These are phyloP conservation scores for Sebastes matsubarae DNA, from an alignment of 2,797 vertebrate species.

Conservation along the genomic window DNA sequence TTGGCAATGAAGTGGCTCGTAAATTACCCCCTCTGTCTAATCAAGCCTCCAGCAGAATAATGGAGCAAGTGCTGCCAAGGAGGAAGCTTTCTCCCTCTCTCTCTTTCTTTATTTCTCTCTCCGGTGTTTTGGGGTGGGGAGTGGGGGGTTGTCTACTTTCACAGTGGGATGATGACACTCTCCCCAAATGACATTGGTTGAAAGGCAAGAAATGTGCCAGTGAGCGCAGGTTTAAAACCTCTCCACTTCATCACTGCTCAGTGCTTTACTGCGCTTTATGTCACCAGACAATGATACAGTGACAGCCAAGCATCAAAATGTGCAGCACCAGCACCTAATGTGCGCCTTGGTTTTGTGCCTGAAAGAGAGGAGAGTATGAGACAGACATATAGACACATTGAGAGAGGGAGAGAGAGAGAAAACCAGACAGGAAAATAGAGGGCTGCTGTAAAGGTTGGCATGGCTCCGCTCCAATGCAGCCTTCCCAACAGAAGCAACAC, in stretches of 20 bases:
- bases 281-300: slow-evolving; percentile 75
- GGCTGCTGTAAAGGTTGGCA: slow-evolving; percentile 52
- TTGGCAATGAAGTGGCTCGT: slow-evolving; percentile 81
- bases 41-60: slow-evolving; percentile 81
- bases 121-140: slow-evolving; percentile 49
- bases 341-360: slow-evolving; percentile 66
- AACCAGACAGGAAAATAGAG: slow-evolving; percentile 46
- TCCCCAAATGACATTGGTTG: slow-evolving; percentile 78
- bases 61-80: slow-evolving; percentile 70
- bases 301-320: slow-evolving; percentile 76
- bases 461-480: slow-evolving; percentile 47
- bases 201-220: slow-evolving; percentile 74
- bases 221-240: slow-evolving; percentile 75
- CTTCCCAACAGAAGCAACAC: slow-evolving; percentile 40
- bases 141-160: slow-evolving; percentile 45
- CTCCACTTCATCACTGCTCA: slow-evolving; percentile 72
- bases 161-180: slow-evolving; percentile 67
- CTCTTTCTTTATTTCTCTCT: slow-evolving; percentile 11
- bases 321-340: slow-evolving; percentile 75
- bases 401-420: neutral
- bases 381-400: slow-evolving; percentile 43
- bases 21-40: slow-evolving; percentile 82
- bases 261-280: slow-evolving; percentile 75
- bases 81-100: slow-evolving; percentile 17
- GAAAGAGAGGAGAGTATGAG: slow-evolving; percentile 51